A percentile compares a stretch with the other conserved stretches of the same genome.
phyloP scores from a whole-genome alignment of 1,140 invertebrate genomes.

The Drosophila tropicalis region DNA sequence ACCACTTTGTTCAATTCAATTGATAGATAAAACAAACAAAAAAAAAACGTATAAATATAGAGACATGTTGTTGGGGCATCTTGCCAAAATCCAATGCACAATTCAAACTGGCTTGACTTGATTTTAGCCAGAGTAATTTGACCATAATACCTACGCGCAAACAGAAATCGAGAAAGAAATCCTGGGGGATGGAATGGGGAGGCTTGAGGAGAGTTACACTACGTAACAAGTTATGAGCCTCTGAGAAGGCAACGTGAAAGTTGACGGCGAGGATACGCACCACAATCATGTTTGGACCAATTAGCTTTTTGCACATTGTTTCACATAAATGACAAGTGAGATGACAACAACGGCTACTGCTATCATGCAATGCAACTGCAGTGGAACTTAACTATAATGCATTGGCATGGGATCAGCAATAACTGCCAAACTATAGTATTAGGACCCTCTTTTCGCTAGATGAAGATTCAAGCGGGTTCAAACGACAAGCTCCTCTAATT shows the following conservation, averaged over 20 bases:
- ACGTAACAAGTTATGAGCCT: slow-evolving; percentile 34
- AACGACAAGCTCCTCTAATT: too few relatives aligned
- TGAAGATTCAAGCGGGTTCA: too few relatives aligned
- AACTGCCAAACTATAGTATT: too few relatives aligned
- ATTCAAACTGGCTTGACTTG: slow-evolving; percentile 50
- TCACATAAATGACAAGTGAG: background rate
- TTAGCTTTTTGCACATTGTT: slow-evolving; percentile 35
- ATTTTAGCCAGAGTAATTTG: slow-evolving; percentile 44
- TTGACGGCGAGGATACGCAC: slow-evolving; percentile 25
- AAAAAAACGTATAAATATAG: background rate
- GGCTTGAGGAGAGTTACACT: background rate
- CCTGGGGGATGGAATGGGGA: too few relatives aligned
- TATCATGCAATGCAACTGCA: too few relatives aligned
- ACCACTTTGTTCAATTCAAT: slow-evolving; percentile 27
- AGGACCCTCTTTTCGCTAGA: too few relatives aligned
- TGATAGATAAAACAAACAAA: slow-evolving; percentile 22
- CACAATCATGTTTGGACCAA: slow-evolving; percentile 27
- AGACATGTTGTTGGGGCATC: slow-evolving; percentile 19
- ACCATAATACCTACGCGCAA: slow-evolving; percentile 25
- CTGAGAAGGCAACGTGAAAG: slow-evolving; percentile 49
- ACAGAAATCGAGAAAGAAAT: background rate
- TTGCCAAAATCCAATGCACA: slow-evolving; percentile 26
- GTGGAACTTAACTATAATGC: too few relatives aligned
- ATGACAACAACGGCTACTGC: too few relatives aligned
- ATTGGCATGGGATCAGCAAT: too few relatives aligned